Evolutionary conservation across 2,888 invertebrate species (phyloP).

Genomic region (Orthonychiurus folsomi): DNA sequence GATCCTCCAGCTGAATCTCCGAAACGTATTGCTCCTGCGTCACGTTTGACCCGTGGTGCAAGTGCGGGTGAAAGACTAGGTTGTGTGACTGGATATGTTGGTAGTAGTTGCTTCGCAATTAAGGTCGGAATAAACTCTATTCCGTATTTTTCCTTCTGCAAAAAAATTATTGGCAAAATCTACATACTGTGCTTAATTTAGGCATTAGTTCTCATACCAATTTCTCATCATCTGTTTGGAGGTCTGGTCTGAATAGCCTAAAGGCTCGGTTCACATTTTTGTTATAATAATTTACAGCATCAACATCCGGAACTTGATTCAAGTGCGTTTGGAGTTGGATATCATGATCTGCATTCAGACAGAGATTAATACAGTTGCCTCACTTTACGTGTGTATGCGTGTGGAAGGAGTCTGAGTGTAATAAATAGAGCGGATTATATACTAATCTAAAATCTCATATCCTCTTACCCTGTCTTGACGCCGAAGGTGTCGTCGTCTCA

Average conservation of each 20-base stretch:
- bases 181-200: background rate
- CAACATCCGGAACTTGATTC: constrained; percentile 11
- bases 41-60: background rate
- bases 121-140: background rate
- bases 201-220: too few species aligned
- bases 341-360: constrained; percentile 5
- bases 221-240: constrained; percentile 7
- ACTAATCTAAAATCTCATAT: background rate
- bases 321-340: constrained; percentile 16
- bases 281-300: constrained; percentile 10
- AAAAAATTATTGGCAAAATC: too few species aligned
- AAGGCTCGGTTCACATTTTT: constrained; percentile 15
- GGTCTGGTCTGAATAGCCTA: constrained; percentile 12
- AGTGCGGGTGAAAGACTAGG: too few species aligned
- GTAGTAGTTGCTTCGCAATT: background rate
- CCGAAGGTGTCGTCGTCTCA: background rate
- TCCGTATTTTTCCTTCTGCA: background rate
- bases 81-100: too few species aligned
- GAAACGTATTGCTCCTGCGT: background rate
- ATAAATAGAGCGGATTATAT: background rate
- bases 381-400: too few species aligned
- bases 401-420: too few species aligned
- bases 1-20: background rate
- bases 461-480: background rate
- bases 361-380: too few species aligned